phyloP scores from a whole-genome alignment of 2,113 vertebrate genomes.

The Gallinago undulata region DNA sequence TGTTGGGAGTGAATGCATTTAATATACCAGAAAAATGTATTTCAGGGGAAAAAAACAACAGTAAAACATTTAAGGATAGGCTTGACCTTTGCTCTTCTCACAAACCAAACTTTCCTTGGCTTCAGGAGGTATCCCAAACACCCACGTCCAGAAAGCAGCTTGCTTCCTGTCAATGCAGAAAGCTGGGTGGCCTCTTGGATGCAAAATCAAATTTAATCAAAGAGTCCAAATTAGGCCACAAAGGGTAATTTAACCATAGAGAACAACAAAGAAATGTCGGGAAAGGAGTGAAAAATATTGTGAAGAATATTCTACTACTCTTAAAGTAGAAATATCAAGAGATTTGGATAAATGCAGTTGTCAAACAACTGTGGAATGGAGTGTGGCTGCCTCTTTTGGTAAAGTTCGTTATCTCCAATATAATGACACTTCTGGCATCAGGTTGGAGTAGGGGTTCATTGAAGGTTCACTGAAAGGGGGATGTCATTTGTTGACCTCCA shows the following conservation, averaged over 20 bases:
- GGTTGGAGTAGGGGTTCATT: not conserved
- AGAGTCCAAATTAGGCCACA: not conserved
- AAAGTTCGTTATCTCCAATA: not conserved
- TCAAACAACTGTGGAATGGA: not conserved
- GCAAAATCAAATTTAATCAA: constrained; percentile 1
- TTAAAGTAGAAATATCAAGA: not conserved
- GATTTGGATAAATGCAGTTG: not conserved
- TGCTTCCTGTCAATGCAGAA: not conserved
- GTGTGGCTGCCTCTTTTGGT: not conserved
- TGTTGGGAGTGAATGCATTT: not conserved
- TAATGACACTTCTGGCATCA: not conserved
- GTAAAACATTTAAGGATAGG: not conserved
- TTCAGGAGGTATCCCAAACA: not conserved
- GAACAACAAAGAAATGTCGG: not conserved
- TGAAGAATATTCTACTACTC: not conserved
- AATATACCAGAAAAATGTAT: not conserved
- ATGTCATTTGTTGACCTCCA: constrained; percentile 40
- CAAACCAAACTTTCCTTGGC: constrained; percentile 7
- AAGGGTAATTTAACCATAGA: not conserved
- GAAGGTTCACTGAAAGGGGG: constrained; percentile 33
- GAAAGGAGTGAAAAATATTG: not conserved
- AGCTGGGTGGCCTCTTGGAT: constrained; percentile 4
- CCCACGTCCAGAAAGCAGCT: not conserved
- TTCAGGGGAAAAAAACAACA: not conserved
- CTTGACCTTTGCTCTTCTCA: constrained; percentile 4